A percentile compares a stretch with the other conserved stretches of the same genome.
phyloP scores from a whole-genome alignment of 2,888 invertebrate species.

The Diadegma fenestrale region DNA sequence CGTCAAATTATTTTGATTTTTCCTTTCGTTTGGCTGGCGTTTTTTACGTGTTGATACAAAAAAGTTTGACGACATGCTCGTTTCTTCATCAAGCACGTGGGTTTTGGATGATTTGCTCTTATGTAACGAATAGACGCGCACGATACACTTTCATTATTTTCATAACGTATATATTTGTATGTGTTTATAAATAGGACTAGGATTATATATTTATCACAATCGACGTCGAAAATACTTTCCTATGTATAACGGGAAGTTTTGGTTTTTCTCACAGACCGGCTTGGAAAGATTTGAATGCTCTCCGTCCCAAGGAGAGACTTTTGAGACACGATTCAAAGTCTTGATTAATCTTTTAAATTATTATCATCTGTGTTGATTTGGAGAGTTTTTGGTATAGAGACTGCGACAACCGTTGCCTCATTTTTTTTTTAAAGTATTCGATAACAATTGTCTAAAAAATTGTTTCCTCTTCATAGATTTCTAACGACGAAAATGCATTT shows the following conservation, averaged over 20 bases:
- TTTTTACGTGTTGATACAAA: not conserved
- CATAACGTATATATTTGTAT: conserved; percentile 49
- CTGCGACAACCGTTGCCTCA: not conserved
- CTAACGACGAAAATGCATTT: conserved; percentile 48
- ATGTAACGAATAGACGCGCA: conserved; percentile 5
- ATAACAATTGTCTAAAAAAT: conserved; percentile 15
- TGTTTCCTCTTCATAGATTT: not conserved
- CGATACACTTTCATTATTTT: conserved; percentile 30
- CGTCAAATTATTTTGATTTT: not conserved
- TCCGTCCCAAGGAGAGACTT: conserved; percentile 6
- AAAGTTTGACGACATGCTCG: not conserved
- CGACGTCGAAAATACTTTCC: conserved; percentile 67
- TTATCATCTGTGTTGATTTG: not conserved
- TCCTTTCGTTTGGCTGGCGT: not conserved
- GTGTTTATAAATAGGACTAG: conserved; percentile 54
- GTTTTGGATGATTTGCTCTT: not conserved
- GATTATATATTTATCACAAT: conserved; percentile 66
- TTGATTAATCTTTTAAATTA: conserved; percentile 17
- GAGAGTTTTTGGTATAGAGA: not conserved
- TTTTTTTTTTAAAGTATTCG: not conserved
- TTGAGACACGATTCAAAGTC: conserved; percentile 10
- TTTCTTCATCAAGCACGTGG: not conserved
- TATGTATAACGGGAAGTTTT: conserved; percentile 58
- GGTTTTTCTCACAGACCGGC: conserved; percentile 31
- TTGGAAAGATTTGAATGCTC: not conserved